phyloP scores from a whole-genome alignment of 2,113 vertebrate genomes.

The Heterochromis multidens region DNA sequence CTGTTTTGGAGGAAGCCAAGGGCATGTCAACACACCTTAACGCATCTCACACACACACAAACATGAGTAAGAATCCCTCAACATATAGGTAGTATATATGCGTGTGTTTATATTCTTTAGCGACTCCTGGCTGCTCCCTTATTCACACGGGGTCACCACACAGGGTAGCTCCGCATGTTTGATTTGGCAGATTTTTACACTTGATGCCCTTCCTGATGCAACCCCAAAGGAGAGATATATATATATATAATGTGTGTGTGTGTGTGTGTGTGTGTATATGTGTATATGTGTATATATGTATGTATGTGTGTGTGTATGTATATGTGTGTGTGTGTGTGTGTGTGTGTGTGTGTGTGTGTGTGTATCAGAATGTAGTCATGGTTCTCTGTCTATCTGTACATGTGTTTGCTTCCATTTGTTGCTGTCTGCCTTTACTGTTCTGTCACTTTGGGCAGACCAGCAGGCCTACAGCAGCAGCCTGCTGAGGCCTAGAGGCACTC shows the following conservation, averaged over 20 bases:
- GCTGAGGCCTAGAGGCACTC: conserved; percentile 23
- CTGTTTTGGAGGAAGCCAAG: conserved; percentile 25
- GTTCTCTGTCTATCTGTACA: conserved; percentile 16
- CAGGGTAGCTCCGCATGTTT: too few species aligned
- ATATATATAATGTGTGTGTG: too few species aligned
- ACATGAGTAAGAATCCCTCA: not conserved
- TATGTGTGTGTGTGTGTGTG: not conserved
- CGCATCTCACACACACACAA: not conserved
- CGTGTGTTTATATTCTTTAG: too few species aligned
- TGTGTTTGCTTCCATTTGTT: conserved; percentile 33
- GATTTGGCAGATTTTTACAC: too few species aligned
- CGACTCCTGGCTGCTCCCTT: too few species aligned
- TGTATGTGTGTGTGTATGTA: too few species aligned
- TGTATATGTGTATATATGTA: too few species aligned
- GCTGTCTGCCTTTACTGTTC: conserved; percentile 18
- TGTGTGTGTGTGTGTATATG: too few species aligned
- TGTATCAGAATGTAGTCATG: not conserved
- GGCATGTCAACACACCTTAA: conserved; percentile 13
- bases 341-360: not conserved
- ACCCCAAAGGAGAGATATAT: too few species aligned
- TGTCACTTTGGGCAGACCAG: conserved; percentile 33
- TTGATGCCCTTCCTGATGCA: too few species aligned
- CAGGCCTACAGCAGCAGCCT: conserved; percentile 31
- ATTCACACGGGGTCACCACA: too few species aligned
- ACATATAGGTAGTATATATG: not conserved